Evolutionary conservation across 2,888 invertebrate genomes (phyloP).

Genomic region (Aphidoletes aphidimyza): DNA sequence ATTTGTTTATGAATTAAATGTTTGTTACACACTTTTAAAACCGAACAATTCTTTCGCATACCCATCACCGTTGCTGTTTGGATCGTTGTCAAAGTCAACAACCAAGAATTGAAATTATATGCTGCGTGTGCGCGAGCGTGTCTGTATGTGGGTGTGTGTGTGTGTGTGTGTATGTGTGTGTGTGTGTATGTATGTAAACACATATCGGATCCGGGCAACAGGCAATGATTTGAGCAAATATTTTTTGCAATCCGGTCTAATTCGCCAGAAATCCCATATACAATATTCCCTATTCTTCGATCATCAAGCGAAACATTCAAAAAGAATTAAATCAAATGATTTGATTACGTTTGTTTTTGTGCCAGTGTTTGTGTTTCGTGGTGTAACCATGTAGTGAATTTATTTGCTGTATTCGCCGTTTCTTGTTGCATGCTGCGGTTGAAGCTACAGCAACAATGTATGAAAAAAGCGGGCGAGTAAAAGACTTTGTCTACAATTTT

Average conservation of each 20-base stretch:
- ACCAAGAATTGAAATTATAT: too few species aligned
- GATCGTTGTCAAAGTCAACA: slow-evolving; percentile 39
- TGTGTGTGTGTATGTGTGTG: too few species aligned
- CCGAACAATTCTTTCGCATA: neutral
- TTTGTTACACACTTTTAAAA: neutral
- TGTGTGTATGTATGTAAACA: too few species aligned
- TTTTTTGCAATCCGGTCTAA: too few species aligned
- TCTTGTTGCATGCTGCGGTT: neutral
- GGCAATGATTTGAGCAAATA: too few species aligned
- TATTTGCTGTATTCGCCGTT: neutral
- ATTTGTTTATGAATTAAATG: slow-evolving; percentile 25
- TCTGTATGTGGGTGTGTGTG: too few species aligned
- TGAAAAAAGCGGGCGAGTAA: too few species aligned
- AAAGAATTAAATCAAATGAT: slow-evolving; percentile 45
- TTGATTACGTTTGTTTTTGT: neutral
- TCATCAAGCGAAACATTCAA: slow-evolving; percentile 28
- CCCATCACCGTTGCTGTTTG: neutral
- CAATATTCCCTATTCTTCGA: slow-evolving; percentile 17
- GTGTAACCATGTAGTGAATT: neutral
- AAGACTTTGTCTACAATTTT: neutral
- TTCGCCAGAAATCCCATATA: too few species aligned
- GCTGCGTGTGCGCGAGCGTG: neutral
- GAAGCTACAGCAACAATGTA: too few species aligned
- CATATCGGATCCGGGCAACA: too few species aligned
- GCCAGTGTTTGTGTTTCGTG: neutral